Conservation (phyloP, 1,140 invertebrate genomes). For the Plutomurus gul region DNA sequence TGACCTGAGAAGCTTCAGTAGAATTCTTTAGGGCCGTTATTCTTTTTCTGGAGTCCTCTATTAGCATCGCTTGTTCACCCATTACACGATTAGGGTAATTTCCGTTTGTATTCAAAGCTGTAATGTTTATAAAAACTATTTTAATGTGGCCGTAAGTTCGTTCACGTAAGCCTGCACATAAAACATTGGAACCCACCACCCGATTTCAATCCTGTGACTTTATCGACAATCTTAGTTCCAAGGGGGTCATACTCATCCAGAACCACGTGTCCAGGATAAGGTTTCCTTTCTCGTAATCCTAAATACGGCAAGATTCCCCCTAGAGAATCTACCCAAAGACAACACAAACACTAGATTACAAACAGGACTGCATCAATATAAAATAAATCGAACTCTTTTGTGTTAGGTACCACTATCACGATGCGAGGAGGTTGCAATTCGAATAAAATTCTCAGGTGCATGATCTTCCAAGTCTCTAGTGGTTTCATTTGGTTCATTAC, state of each 20-base stretch:
- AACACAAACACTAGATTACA: neutral
- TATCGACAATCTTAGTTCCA: conserved; percentile 60
- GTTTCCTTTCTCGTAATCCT: conserved; percentile 58
- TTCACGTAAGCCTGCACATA: neutral
- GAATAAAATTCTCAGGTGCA: conserved; percentile 31
- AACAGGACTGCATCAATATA: neutral
- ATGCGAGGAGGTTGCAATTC: neutral
- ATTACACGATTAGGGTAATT: conserved; percentile 55
- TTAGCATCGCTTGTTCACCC: conserved; percentile 62
- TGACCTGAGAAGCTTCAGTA: conserved; percentile 62
- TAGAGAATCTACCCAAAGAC: conserved; percentile 4
- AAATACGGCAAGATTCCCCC: conserved; percentile 54
- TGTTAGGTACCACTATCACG: neutral
- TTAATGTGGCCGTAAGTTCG: neutral
- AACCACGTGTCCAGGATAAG: conserved; percentile 59
- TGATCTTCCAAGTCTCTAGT: conserved; percentile 21
- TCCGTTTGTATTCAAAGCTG: neutral
- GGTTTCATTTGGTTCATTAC: neutral
- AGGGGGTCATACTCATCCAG: conserved; percentile 64
- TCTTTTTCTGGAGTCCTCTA: conserved; percentile 60
- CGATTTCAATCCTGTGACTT: conserved; percentile 40
- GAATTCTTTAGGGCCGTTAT: conserved; percentile 62
- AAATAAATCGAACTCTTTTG: neutral
- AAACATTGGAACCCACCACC: neutral
- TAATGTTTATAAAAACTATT: neutral